These are phyloP conservation scores for Plusia festucae DNA, from an alignment of 2,888 invertebrate genomes.

Conservation along the genomic window DNA sequence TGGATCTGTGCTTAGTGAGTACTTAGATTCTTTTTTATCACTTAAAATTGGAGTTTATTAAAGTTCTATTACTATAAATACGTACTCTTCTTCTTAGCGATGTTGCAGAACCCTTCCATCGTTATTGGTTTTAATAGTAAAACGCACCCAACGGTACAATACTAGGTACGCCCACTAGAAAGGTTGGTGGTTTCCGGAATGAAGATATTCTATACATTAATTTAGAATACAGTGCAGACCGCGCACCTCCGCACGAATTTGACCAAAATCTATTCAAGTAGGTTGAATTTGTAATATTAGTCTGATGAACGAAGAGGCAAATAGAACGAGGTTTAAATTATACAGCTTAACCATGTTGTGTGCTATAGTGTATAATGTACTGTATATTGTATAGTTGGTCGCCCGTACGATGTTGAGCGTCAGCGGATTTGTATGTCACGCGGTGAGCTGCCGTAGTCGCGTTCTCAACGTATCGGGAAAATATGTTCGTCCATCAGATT, in stretches of 20 bases:
- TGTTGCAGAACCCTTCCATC: not conserved
- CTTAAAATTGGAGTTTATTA: not conserved
- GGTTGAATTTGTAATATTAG: not conserved
- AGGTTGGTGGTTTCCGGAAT: not conserved
- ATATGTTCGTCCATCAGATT: not conserved
- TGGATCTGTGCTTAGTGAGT: too few relatives aligned
- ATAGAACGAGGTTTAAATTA: not conserved
- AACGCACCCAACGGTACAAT: not conserved
- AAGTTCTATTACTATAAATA: not conserved
- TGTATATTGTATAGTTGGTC: too few relatives aligned
- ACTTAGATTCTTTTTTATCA: too few relatives aligned
- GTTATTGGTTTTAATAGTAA: not conserved
- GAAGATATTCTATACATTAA: not conserved
- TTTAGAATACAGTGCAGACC: not conserved
- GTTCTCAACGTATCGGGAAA: constrained; percentile 4
- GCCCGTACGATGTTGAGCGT: not conserved
- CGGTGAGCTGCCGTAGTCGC: constrained; percentile 2
- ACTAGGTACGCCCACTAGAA: constrained; percentile 1
- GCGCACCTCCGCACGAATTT: not conserved
- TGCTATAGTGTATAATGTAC: not conserved
- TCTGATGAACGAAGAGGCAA: not conserved
- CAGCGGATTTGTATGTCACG: constrained; percentile 1
- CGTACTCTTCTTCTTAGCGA: too few relatives aligned
- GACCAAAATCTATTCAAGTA: not conserved
- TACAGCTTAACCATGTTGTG: not conserved